Evolutionary conservation across 2,113 vertebrate species (phyloP), one percentile per base, ranked within the genome.

Genomic region (Bufo gargarizans): DNA sequence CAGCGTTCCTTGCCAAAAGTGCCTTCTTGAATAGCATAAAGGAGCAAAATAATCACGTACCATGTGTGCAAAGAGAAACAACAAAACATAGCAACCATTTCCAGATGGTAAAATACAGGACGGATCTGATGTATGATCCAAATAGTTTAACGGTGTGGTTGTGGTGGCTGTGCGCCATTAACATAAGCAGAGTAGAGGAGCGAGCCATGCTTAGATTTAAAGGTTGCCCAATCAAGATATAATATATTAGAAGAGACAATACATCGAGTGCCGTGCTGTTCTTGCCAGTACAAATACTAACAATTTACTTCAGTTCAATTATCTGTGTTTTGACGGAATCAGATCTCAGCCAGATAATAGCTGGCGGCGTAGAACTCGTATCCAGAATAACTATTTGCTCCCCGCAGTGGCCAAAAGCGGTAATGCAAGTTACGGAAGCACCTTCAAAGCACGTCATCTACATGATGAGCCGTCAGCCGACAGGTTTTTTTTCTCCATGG

Each of bases 81-180:
- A 67, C 61, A 83, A 14, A 69, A 83, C n/a, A 20, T 69, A 65
- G 63, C 61, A 49, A 83, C 59, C 45, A 65, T 12, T 69, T 81
- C 79, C 81, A 83, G 59, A 83, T 83, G 81, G 61, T 67, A 67
- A 83, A 80, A 59, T 17, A 80, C 53, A 80, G 77, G 43, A 58
- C 8, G 22, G 55, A 58, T 56, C 55, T 2, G 81, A 53, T 16
- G 53, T 14, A 82, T 2, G 49, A 83, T 67, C 81, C 81, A 83
- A 50, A 67, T 67, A 83, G 61, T 83, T 50, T 67, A 22, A 47
- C 45, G 13, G 49, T 83, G 81, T 65, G 81, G 61, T 83, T 53
- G 19, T 50, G 17, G 61, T 69, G 81, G 61, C 50, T 69, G 20
- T 6, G 1, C 14, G 77, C 77, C 50, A 76, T 50, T 19, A 2